phyloP scores from a whole-genome alignment of 2,888 invertebrate genomes.

The Diloba caeruleocephala region DNA sequence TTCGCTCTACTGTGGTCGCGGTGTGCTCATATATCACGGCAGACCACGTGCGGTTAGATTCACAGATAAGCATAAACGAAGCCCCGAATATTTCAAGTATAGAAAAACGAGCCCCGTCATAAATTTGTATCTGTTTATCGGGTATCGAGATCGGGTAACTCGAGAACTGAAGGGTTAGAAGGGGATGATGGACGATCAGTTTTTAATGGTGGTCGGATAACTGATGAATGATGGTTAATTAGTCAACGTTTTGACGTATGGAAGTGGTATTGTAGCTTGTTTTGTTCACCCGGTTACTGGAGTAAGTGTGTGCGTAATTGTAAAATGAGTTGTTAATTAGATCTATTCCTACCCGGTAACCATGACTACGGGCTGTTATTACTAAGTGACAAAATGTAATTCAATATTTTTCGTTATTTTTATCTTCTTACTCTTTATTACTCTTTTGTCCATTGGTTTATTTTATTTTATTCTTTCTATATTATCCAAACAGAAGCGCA shows the following conservation, averaged over 20 bases:
- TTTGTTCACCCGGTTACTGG: neutral
- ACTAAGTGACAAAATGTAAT: no score
- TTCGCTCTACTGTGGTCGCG: slow-evolving; percentile 33
- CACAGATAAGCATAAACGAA: slow-evolving; percentile 69
- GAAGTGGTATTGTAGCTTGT: slow-evolving; percentile 1
- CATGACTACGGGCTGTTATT: no score
- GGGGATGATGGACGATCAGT: slow-evolving; percentile 47
- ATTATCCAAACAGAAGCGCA: no score
- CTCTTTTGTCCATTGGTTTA: no score
- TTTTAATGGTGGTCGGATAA: slow-evolving; percentile 44
- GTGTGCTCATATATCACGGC: slow-evolving; percentile 41
- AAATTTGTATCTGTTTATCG: slow-evolving; percentile 82
- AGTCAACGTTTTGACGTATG: slow-evolving; percentile 36
- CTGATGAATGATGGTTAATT: slow-evolving; percentile 41
- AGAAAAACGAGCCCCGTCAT: slow-evolving; percentile 67
- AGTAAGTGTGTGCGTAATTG: neutral
- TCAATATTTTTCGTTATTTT: no score
- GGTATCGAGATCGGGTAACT: slow-evolving; percentile 71
- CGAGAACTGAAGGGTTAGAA: slow-evolving; percentile 60
- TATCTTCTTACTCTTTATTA: no score
- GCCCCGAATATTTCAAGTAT: slow-evolving; percentile 49
- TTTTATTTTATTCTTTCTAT: no score
- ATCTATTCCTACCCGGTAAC: no score
- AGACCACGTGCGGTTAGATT: slow-evolving; percentile 71
- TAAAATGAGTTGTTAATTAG: neutral